Evolutionary conservation across 1,140 invertebrate genomes (phyloP), one percentile per base, ranked within the genome.

Genomic region (Drosophila sucinea): DNA sequence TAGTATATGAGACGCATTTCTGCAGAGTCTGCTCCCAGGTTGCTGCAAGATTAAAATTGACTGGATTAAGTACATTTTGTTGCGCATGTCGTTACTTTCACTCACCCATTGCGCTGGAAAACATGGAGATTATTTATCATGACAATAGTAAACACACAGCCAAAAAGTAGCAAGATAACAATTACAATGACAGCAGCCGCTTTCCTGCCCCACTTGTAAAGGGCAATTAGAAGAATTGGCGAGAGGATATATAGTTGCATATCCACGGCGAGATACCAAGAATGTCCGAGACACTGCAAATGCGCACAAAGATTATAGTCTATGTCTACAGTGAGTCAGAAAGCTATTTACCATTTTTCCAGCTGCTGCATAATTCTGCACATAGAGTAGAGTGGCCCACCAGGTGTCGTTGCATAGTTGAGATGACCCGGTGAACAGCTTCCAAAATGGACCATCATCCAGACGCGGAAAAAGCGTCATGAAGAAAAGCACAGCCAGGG

Each of bases 211-310:
- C 94, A 95, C 60, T 93, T 94, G 93, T 94, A 95, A n/a, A 96
- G 90, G 1, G 94, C 93, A 83, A 95, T 95, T 64, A 97, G 93
- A 47, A 98, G 93, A 17, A 96, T 91, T 0, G 96, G 95, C 10
- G 96, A 95, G 3, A 97, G 86, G 56, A 97, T 92, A 86, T 96
- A 97, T 60, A 97, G 93, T 90, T 98, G 97, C 75, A 96, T 97
- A 85, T 98, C 97, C 58, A 96, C 96, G 1, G 97, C 95, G 60
- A 98, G 92, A 79, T 98, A 98, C 97, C 97, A 98, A 0, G 96
- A 95, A 93, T 97, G 96, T 47, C 96, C 96, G 95, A 98, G 32
- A 1, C 56, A 58, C 56, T 58, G 29, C 33, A 38, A 58, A 32
- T 10, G 1, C 4, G 95, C 81, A 38, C 0, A 38, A 33, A 23